phyloP scores from a whole-genome alignment of 2,113 vertebrate species.

The Chionomys nivalis region DNA sequence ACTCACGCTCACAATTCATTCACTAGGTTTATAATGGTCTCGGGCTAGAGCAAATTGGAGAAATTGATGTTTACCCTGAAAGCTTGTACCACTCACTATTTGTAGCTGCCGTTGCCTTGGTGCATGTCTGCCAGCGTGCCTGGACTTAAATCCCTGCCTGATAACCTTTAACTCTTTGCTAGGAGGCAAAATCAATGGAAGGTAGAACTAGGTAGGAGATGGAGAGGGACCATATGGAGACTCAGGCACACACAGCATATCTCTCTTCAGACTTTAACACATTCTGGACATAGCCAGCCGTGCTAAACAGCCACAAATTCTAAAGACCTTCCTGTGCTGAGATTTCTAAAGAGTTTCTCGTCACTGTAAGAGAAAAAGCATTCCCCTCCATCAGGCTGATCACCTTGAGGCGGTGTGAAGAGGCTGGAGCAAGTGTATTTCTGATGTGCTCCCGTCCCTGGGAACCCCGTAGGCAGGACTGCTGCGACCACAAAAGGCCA shows the following conservation, averaged over 20 bases:
- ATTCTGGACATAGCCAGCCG: constrained; percentile 48
- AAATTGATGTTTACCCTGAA: constrained; percentile 84
- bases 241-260: background rate
- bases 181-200: constrained; percentile 78
- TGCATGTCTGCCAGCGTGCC: constrained; percentile 79
- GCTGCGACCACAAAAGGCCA: background rate
- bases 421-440: constrained; percentile 72
- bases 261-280: constrained; percentile 45
- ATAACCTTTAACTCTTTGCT: constrained; percentile 77
- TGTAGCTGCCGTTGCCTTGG: constrained; percentile 81
- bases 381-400: constrained; percentile 72
- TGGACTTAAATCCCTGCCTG: constrained; percentile 80
- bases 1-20: constrained; percentile 71
- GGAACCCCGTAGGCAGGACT: constrained; percentile 40
- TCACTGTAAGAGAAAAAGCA: constrained; percentile 51
- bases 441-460: constrained; percentile 58
- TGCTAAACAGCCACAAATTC: constrained; percentile 68
- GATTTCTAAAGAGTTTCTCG: constrained; percentile 71
- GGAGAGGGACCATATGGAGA: constrained; percentile 7
- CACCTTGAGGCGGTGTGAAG: constrained; percentile 44
- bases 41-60: constrained; percentile 82
- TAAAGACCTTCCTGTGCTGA: constrained; percentile 51
- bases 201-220: constrained; percentile 63
- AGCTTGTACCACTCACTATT: constrained; percentile 68
- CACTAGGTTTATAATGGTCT: constrained; percentile 78